Conservation (phyloP, 2,113 vertebrate genomes). For the Stegastes partitus region DNA sequence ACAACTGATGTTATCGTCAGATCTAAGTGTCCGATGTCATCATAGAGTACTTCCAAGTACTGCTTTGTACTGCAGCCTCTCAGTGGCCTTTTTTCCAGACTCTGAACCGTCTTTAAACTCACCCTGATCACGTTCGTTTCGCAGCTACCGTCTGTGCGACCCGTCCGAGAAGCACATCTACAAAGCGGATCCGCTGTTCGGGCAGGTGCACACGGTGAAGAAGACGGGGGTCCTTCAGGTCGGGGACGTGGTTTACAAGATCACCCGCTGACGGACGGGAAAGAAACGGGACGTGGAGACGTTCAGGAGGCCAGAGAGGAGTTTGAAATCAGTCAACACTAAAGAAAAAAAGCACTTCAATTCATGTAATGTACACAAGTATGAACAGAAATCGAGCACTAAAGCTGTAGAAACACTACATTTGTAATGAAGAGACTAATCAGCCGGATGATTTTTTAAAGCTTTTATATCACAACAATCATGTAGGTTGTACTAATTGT, state of each 20-base stretch:
- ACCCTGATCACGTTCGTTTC: no score
- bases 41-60: no score
- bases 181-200: slow-evolving; percentile 88
- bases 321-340: not conserved
- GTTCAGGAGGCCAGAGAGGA: not conserved
- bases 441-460: no score
- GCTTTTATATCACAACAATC: not conserved
- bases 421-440: no score
- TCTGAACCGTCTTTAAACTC: no score
- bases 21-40: no score
- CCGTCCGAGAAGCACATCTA: slow-evolving; percentile 85
- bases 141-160: slow-evolving; percentile 90
- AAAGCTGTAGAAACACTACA: not conserved
- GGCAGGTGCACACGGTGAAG: slow-evolving; percentile 87
- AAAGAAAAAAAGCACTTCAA: not conserved
- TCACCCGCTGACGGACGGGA: slow-evolving; percentile 78
- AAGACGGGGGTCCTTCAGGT: slow-evolving; percentile 86
- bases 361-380: not conserved
- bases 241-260: slow-evolving; percentile 90
- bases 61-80: not conserved
- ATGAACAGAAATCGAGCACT: not conserved
- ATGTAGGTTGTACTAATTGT: not conserved
- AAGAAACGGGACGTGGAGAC: not conserved
- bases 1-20: no score
- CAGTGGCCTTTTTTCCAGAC: no score